Evolutionary conservation across 1,140 invertebrate species (phyloP).

Genomic region (Formica selysi): DNA sequence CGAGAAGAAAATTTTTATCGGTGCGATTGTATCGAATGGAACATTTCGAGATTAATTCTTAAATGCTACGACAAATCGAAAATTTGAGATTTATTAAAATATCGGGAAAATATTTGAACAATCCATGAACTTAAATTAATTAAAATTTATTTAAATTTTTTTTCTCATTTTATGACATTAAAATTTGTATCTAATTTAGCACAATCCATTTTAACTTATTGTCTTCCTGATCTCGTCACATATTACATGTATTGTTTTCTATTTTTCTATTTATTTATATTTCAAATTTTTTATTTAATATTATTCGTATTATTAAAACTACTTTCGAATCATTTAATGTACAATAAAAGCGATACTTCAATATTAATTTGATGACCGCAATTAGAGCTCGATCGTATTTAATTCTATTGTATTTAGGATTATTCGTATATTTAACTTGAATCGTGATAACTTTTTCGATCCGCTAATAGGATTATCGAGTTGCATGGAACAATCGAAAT

Average conservation of each 20-base stretch:
- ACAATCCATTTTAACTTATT: neutral
- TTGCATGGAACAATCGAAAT: slow-evolving; percentile 9
- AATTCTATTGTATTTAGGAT: slow-evolving; percentile 11
- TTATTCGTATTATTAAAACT: neutral
- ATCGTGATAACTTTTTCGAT: slow-evolving; percentile 24
- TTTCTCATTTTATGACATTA: no score
- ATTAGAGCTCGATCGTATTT: slow-evolving; percentile 13
- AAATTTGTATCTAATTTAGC: no score
- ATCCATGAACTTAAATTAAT: no score
- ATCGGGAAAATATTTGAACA: neutral
- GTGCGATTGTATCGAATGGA: neutral
- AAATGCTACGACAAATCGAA: neutral
- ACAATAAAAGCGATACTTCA: neutral
- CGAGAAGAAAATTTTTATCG: slow-evolving; percentile 11
- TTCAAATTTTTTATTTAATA: slow-evolving; percentile 2
- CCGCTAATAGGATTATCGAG: slow-evolving; percentile 8
- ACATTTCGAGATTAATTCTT: neutral
- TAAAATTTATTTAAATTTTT: no score
- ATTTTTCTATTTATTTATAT: neutral
- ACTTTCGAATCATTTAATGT: neutral
- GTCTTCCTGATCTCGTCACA: neutral
- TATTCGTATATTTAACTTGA: slow-evolving; percentile 1
- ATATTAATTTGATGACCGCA: neutral
- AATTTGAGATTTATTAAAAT: neutral
- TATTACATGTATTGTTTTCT: neutral